These are phyloP conservation scores for Lepas anatifera DNA, from an alignment of 2,888 invertebrate species.

Conservation along the genomic window DNA sequence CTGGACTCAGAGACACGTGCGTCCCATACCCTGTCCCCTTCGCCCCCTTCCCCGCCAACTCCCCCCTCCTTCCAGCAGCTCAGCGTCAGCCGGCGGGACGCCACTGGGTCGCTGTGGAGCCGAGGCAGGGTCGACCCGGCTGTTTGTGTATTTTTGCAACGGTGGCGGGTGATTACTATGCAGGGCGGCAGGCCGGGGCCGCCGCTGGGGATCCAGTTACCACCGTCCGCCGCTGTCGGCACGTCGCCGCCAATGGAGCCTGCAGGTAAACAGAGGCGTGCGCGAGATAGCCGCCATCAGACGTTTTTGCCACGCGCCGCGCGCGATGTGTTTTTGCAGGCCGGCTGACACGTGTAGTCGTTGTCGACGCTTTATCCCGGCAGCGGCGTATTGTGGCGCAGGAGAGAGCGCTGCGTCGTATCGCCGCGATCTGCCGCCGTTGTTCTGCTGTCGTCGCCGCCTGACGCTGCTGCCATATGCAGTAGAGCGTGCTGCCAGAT, in stretches of 20 bases:
- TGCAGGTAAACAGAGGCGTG: constrained; percentile 7
- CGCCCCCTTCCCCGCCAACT: neutral
- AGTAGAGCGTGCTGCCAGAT: neutral
- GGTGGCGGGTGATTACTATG: neutral
- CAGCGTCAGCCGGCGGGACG: neutral
- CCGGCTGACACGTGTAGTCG: neutral
- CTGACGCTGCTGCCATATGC: neutral
- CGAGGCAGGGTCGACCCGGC: neutral
- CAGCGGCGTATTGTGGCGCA: neutral
- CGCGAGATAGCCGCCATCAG: neutral
- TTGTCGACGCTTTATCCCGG: constrained; percentile 1
- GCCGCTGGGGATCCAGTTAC: neutral
- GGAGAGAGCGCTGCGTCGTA: too few species aligned
- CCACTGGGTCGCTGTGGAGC: too few species aligned
- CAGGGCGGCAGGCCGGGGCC: neutral
- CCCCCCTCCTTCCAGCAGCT: neutral
- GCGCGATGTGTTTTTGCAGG: neutral
- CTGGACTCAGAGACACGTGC: neutral
- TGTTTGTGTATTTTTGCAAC: constrained; percentile 8
- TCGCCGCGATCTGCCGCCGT: neutral
- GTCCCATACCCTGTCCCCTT: neutral
- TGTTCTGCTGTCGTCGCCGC: neutral
- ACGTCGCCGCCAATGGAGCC: neutral
- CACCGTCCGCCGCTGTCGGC: neutral
- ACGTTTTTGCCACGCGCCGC: neutral